Evolutionary conservation across 2,888 invertebrate genomes (phyloP).

Genomic region (Myopa testacea): DNA sequence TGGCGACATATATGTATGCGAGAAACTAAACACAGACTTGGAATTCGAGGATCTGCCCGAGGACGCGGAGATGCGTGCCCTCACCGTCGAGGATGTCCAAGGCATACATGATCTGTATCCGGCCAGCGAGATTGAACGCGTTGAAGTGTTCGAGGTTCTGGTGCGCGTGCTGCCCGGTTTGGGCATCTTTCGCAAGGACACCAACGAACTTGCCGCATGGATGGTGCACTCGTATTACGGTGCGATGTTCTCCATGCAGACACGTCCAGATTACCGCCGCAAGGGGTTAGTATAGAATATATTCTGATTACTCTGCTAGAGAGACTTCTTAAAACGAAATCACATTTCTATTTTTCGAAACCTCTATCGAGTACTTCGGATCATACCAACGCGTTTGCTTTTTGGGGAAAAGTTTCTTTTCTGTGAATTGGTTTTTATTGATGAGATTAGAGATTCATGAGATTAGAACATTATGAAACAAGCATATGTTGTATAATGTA

Average conservation of each 20-base stretch:
- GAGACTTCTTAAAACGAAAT: no score
- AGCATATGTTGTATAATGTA: no score
- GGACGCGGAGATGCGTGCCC: conserved; percentile 81
- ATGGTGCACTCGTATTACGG: conserved; percentile 93
- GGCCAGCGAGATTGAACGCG: conserved; percentile 88
- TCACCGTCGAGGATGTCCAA: conserved; percentile 82
- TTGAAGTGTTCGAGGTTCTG: conserved; percentile 84
- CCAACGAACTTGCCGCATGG: conserved; percentile 85
- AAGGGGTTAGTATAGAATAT: conserved; percentile 71
- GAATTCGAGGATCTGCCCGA: conserved; percentile 74
- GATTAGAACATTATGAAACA: no score
- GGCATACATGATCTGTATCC: conserved; percentile 88
- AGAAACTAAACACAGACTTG: conserved; percentile 73
- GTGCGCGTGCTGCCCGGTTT: conserved; percentile 83
- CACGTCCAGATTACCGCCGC: conserved; percentile 79
- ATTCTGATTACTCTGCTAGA: not conserved
- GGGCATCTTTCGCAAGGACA: conserved; percentile 78
- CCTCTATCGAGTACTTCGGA: no score
- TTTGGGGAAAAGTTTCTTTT: no score
- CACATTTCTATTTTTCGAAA: no score
- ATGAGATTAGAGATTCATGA: no score
- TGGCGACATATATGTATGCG: conserved; percentile 84
- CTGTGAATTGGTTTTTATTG: no score
- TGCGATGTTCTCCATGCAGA: conserved; percentile 93
- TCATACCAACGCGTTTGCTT: no score